These are phyloP conservation scores for Zalophus californianus DNA, from an alignment of 2,797 vertebrate species.

Conservation along the genomic window DNA sequence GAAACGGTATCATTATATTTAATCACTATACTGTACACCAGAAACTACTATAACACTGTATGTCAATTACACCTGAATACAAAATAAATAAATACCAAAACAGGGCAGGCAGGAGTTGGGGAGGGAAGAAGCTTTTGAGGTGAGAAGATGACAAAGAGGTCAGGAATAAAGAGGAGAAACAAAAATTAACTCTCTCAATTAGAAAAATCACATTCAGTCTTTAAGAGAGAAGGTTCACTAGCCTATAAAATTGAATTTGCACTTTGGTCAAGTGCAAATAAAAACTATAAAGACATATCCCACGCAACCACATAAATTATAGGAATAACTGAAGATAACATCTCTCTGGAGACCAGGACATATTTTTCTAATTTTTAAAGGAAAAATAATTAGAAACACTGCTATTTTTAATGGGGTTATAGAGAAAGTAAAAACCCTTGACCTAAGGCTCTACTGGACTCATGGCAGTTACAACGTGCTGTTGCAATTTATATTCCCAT, in stretches of 20 bases:
- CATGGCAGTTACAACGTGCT: slow-evolving; percentile 62
- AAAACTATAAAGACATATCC: slow-evolving; percentile 59
- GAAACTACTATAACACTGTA: background rate
- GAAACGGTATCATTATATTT: background rate
- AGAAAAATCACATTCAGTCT: slow-evolving; percentile 49
- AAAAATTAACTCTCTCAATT: slow-evolving; percentile 45
- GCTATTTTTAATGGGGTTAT: slow-evolving; percentile 64
- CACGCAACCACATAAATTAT: slow-evolving; percentile 65
- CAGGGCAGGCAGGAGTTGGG: background rate
- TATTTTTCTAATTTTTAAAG: slow-evolving; percentile 73
- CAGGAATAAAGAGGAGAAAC: background rate
- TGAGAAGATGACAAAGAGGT: background rate
- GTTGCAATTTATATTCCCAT: slow-evolving; percentile 77
- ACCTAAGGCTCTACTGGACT: slow-evolving; percentile 67
- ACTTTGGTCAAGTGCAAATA: slow-evolving; percentile 67
- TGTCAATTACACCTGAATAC: background rate
- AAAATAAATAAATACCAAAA: background rate
- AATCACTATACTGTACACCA: background rate
- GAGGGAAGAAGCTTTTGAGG: background rate
- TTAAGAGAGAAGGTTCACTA: slow-evolving; percentile 50
- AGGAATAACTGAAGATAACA: slow-evolving; percentile 68
- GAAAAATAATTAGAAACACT: slow-evolving; percentile 74
- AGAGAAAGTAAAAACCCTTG: slow-evolving; percentile 72
- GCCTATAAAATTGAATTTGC: slow-evolving; percentile 65
- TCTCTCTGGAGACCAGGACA: slow-evolving; percentile 41